These are phyloP conservation scores for Petromus typicus DNA, from an alignment of 2,113 vertebrate genomes.

Conservation along the genomic window DNA sequence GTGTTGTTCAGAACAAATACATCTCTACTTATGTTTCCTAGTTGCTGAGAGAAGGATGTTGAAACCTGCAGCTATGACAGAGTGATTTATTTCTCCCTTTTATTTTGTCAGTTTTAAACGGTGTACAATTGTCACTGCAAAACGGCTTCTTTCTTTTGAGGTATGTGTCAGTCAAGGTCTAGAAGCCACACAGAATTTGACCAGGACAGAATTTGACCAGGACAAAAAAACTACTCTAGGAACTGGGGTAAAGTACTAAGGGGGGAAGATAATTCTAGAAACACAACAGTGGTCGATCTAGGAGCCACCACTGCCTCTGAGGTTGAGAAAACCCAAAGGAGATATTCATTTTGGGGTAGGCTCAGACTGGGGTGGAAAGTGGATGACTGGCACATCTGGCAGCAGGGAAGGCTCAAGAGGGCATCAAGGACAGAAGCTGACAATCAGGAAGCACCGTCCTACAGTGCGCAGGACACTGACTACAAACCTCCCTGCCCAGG, in stretches of 20 bases:
- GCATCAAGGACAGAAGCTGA: not conserved
- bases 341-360: not conserved
- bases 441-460: not conserved
- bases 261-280: not conserved
- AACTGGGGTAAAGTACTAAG: not conserved
- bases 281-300: too few species aligned
- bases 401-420: not conserved
- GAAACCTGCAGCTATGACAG: not conserved
- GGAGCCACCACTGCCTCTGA: not conserved
- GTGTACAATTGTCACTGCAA: not conserved
- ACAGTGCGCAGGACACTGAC: not conserved
- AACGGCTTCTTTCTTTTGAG: not conserved
- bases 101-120: not conserved
- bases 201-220: not conserved
- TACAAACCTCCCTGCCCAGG: not conserved
- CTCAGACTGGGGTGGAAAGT: not conserved
- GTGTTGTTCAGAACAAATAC: constrained; percentile 3
- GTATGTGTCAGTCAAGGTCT: not conserved
- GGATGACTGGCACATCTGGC: not conserved
- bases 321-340: not conserved
- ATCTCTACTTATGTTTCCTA: not conserved
- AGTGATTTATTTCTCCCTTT: not conserved
- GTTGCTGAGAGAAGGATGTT: not conserved
- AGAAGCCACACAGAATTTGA: not conserved
- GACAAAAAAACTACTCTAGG: not conserved